Evolutionary conservation across 2,113 vertebrate species (phyloP), one percentile per base, ranked within the genome.

Genomic region (Barbus barbus): DNA sequence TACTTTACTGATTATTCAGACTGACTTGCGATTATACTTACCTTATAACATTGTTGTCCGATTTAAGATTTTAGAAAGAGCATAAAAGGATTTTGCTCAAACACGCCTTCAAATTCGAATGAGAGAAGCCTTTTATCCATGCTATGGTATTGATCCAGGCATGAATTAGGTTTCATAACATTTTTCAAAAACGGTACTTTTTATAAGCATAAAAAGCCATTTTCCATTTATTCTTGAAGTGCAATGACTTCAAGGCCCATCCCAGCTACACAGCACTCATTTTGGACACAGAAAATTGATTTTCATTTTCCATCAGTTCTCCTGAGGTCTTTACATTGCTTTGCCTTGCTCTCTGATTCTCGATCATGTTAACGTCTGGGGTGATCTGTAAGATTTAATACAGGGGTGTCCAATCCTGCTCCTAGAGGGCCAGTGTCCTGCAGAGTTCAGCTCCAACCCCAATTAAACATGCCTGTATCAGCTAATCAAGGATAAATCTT

Each of bases 231-330:
- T 46, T 71, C 36, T 61, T 26, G 3, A 20, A 80, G 38, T 28
- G 69, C 38, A 36, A 67, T 26, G 38, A 22, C 58, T 44, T 77
- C 28, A 41, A 22, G 58, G 11, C 0, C 48, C 11, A 16, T 33
- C 18, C 36, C 24, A 56, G 72, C 28, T 28, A 44, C 51, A 78
- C 31, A 16, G 7, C 33, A 41, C n/a, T 44, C 24, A 46, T 26
- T 67, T 61, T 24, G 73, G 60, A 4, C 48, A 28, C 16, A 33
- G 61, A 48, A 82, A 78, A 83, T 51, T 4, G 14, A 65, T 83
- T 38, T 83, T 78, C 9, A 16, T 61, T 73, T 46, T 79, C 75
- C 8, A 31, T 86, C 41, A 28, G 56, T 60, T 71, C 28, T 63
- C 65, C 9, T 16, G 1, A 83, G 24, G n/a, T 48, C n/a, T 82